phyloP scores from a whole-genome alignment of 1,140 invertebrate genomes.

The Phocides pigmalion region DNA sequence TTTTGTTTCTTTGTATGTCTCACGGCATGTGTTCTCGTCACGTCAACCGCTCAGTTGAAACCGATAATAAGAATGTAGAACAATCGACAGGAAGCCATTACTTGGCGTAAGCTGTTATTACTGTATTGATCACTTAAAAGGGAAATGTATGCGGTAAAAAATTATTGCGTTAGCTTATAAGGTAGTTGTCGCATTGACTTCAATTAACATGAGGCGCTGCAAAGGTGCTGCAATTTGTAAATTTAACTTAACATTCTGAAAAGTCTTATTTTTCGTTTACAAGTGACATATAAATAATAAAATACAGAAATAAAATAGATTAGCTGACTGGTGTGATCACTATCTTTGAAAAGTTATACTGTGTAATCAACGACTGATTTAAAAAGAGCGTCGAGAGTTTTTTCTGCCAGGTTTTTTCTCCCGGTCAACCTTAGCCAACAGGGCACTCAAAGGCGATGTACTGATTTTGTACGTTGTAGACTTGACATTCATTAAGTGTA shows the following conservation, averaged over 20 bases:
- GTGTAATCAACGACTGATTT: no score
- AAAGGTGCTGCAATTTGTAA: neutral
- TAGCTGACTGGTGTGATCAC: no score
- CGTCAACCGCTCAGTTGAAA: neutral
- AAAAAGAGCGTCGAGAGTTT: no score
- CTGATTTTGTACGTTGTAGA: no score
- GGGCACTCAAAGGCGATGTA: no score
- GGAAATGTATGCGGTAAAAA: conserved; percentile 29
- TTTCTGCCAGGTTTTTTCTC: no score
- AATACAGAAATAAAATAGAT: no score
- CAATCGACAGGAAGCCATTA: conserved; percentile 41
- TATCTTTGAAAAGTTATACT: no score
- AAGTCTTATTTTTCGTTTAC: neutral
- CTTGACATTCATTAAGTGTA: no score
- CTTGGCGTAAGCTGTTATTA: conserved; percentile 10
- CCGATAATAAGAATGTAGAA: conserved; percentile 34
- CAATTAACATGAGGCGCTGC: neutral
- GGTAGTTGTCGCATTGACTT: neutral
- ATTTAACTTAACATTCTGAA: neutral
- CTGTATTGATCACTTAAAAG: conserved; percentile 32
- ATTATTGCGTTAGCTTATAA: conserved; percentile 5
- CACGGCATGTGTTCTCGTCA: neutral
- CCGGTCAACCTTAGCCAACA: no score
- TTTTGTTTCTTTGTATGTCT: neutral
- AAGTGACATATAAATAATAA: no score